Evolutionary conservation across 2,113 vertebrate species (phyloP).

Genomic region (Gasterosteus nipponicus): DNA sequence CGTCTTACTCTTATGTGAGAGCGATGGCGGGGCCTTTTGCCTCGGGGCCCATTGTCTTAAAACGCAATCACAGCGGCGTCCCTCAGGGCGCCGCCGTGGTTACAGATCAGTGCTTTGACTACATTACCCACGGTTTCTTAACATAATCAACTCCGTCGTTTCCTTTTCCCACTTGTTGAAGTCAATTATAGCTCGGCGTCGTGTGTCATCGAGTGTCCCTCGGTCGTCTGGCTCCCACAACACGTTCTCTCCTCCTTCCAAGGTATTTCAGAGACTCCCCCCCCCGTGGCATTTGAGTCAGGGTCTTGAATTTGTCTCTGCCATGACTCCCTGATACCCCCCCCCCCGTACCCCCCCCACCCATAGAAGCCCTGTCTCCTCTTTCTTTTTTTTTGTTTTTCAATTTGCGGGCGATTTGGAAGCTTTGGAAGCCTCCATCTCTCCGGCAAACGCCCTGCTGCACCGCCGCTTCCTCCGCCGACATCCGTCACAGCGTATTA

Average conservation of each 20-base stretch:
- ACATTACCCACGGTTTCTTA: background rate
- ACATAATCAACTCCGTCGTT: background rate
- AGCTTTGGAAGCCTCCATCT: conserved; percentile 5
- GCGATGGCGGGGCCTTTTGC: background rate
- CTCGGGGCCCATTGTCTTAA: background rate
- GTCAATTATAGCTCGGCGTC: background rate
- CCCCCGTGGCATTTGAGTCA: background rate
- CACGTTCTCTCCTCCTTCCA: background rate
- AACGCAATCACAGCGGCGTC: background rate
- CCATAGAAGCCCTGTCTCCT: background rate
- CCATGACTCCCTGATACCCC: background rate
- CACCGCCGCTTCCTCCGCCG: conserved; percentile 1
- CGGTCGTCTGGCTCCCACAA: background rate
- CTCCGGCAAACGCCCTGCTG: background rate
- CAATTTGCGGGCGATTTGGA: background rate
- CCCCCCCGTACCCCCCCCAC: fast-evolving
- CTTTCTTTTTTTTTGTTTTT: background rate
- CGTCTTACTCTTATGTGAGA: background rate
- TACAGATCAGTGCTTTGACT: background rate
- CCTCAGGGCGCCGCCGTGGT: background rate
- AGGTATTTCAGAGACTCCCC: background rate
- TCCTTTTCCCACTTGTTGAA: background rate
- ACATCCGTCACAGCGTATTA: conserved; percentile 30
- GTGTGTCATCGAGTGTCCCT: background rate
- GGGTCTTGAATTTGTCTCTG: background rate